Evolutionary conservation across 2,797 vertebrate genomes (phyloP).

Genomic region (Botia kubotai): DNA sequence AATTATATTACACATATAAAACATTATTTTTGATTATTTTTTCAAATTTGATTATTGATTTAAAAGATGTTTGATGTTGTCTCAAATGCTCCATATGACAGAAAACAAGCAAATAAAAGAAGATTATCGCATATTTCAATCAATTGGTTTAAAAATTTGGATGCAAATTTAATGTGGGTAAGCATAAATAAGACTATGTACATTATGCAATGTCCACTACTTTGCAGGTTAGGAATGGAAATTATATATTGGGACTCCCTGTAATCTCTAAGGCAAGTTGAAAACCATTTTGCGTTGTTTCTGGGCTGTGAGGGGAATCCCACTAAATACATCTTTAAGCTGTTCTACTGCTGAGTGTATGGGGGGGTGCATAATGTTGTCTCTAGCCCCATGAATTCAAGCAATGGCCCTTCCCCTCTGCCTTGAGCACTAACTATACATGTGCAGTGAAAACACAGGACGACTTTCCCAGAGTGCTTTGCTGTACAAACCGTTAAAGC

Average conservation of each 20-base stretch:
- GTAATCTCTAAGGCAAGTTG: no score
- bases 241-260: no score
- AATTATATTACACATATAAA: no score
- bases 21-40: no score
- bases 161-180: not conserved
- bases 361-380: not conserved
- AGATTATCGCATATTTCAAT: no score
- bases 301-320: not conserved
- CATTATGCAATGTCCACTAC: not conserved
- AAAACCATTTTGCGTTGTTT: no score
- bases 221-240: no score
- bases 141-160: not conserved
- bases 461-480: constrained; percentile 52
- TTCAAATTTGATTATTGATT: no score
- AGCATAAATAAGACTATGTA: not conserved
- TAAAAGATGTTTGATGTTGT: no score
- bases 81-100: not conserved
- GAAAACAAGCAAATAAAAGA: not conserved
- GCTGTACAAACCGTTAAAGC: constrained; percentile 58
- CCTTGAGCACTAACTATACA: constrained; percentile 67
- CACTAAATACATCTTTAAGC: not conserved
- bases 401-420: not conserved
- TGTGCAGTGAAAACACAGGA: constrained; percentile 56
- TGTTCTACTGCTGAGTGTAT: not conserved
- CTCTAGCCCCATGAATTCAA: not conserved